Evolutionary conservation across 2,797 vertebrate genomes (phyloP).

Genomic region (Tragelaphus eurycerus): DNA sequence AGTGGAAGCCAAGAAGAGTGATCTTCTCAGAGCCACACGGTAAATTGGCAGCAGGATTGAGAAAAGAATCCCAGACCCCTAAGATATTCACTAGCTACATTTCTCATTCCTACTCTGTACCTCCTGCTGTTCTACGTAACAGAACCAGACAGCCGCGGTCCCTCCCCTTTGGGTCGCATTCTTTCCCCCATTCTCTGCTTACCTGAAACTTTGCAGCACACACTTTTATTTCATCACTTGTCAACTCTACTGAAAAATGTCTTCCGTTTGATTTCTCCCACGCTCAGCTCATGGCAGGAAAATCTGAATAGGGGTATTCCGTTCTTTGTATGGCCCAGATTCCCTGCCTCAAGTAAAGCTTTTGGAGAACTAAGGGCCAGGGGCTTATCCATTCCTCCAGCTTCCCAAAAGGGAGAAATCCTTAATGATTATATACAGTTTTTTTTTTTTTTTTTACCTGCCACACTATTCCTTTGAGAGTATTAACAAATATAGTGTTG

Average conservation of each 20-base stretch:
- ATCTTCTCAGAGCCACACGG: neutral
- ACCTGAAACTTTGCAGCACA: neutral
- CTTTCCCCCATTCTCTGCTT: neutral
- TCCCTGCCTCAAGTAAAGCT: neutral
- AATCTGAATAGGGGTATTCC: neutral
- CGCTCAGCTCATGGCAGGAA: neutral
- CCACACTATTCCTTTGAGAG: neutral
- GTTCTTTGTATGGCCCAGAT: neutral
- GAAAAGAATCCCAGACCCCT: neutral
- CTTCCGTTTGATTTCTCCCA: neutral
- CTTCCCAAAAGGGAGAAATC: neutral
- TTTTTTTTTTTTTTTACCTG: neutral
- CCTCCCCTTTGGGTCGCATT: neutral
- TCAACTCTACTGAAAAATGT: neutral
- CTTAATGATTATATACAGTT: neutral
- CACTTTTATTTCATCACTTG: neutral
- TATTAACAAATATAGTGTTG: neutral
- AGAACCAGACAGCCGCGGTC: fast-evolving
- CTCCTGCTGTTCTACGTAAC: neutral
- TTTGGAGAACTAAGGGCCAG: neutral
- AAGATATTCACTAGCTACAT: neutral
- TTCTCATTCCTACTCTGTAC: fast-evolving
- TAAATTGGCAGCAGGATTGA: neutral
- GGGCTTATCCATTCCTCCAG: neutral
- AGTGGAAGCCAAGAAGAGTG: neutral